Evolutionary conservation across 2,113 vertebrate genomes (phyloP), one percentile per base, ranked within the genome.

Genomic region (Ceyx cyanopectus): DNA sequence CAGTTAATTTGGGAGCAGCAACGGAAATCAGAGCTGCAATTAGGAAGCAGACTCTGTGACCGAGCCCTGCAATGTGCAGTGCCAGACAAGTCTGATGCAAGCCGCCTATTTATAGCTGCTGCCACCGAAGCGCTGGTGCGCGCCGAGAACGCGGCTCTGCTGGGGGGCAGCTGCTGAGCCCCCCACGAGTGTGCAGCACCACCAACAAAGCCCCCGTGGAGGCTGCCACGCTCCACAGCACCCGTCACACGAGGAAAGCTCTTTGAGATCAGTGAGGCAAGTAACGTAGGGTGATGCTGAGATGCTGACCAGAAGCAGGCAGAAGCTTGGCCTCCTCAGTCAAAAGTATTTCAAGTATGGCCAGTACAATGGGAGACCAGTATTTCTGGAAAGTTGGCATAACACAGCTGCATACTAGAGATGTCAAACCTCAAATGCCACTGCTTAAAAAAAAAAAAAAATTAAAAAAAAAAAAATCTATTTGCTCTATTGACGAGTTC

Each of bases 371-470:
- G 48, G 77, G 90, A 95, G 81, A 92, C 85, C 60, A 93, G 94
- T 93, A 92, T 93, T 96, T 96, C 94, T 94, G 96, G 96, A 96
- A 96, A 93, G 83, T 30, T 94, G 76, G 88, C 90, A 87, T 92
- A 90, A 85, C 43, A 53, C 75, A 77, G 75, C 40, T 58, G 56
- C 87, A 85, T 91, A 91, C 87, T 87, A 91, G 72, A 95, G 79
- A 91, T 48, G 92, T 87, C 92, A 95, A 94, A 74, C 46, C 79
- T 85, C 93, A 93, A 90, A 96, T 43, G 60, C 68, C 90, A 83
- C 87, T 67, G 82, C 87, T 93, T 81, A 37, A 37, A 37, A 37
- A 37, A 37, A 37, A 37, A 10, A 37, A 37, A 37, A 37, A 37
- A 37, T 37, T 34, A 50, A 23, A 50, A 95, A 91, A 94, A 95